These are phyloP conservation scores for Elanus axillaris DNA, from an alignment of 2,113 vertebrate genomes.

Conservation along the genomic window DNA sequence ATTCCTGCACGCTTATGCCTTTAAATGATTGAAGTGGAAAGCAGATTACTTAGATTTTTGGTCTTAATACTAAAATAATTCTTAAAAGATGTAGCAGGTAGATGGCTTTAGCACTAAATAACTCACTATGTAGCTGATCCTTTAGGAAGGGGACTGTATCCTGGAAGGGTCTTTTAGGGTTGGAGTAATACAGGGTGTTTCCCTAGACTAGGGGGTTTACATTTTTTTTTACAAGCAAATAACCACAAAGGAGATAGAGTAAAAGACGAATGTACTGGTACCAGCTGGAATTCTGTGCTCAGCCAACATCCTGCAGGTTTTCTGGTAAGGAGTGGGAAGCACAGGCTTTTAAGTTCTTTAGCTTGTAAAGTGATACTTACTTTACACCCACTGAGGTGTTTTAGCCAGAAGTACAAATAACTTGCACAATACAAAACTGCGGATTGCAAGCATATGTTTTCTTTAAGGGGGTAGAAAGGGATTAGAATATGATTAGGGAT, in stretches of 20 bases:
- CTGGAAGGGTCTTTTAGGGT: neutral
- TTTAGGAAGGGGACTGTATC: neutral
- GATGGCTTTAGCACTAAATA: neutral
- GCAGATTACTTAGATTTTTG: neutral
- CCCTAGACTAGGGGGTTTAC: neutral
- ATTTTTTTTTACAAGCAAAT: neutral
- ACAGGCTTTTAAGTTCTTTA: neutral
- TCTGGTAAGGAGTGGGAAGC: neutral
- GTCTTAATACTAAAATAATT: neutral
- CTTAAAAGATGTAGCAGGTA: neutral
- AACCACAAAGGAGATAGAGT: neutral
- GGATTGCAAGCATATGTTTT: neutral
- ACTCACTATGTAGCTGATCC: neutral
- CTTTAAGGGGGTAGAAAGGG: neutral
- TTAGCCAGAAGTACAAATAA: neutral
- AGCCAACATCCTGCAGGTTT: neutral
- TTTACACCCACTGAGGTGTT: neutral
- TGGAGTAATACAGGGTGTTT: neutral
- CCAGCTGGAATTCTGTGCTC: neutral
- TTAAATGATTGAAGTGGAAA: neutral
- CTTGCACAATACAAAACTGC: neutral
- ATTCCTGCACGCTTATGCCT: neutral
- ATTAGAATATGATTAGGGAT: constrained; percentile 56
- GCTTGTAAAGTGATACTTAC: neutral
- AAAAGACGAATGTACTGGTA: neutral